Evolutionary conservation across 2,797 vertebrate species (phyloP).

Genomic region (Tangara arthus): DNA sequence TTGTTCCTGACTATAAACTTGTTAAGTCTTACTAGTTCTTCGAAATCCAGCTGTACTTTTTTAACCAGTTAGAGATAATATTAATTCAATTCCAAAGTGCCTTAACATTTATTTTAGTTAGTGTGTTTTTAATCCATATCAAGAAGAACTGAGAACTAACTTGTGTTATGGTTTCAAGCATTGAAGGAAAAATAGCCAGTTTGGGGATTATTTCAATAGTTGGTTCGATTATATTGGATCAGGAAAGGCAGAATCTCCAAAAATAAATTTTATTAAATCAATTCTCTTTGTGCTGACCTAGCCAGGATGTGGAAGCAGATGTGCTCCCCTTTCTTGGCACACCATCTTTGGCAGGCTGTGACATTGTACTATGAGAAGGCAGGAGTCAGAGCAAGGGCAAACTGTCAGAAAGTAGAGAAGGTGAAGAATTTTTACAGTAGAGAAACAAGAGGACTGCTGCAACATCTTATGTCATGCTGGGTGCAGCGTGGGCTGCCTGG

Average conservation of each 20-base stretch:
- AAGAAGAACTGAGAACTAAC: neutral
- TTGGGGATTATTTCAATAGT: neutral
- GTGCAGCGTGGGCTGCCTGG: neutral
- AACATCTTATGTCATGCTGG: neutral
- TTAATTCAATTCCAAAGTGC: neutral
- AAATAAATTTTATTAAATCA: neutral
- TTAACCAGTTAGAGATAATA: neutral
- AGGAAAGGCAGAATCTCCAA: neutral
- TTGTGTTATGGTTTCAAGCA: neutral
- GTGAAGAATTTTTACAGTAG: neutral
- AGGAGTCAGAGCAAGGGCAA: constrained; percentile 26
- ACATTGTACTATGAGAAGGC: neutral
- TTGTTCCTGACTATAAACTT: neutral
- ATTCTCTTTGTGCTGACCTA: neutral
- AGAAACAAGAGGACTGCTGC: neutral
- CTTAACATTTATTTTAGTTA: neutral
- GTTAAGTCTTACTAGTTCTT: neutral
- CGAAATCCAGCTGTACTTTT: neutral
- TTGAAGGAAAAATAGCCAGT: neutral
- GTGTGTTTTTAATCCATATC: neutral
- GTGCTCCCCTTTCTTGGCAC: neutral
- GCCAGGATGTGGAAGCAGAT: neutral
- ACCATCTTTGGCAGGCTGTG: neutral
- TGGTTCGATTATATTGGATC: neutral
- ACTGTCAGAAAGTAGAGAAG: constrained; percentile 5